Evolutionary conservation across 2,888 invertebrate species (phyloP), one percentile per base, ranked within the genome.

Genomic region (Drosophila meridiana): DNA sequence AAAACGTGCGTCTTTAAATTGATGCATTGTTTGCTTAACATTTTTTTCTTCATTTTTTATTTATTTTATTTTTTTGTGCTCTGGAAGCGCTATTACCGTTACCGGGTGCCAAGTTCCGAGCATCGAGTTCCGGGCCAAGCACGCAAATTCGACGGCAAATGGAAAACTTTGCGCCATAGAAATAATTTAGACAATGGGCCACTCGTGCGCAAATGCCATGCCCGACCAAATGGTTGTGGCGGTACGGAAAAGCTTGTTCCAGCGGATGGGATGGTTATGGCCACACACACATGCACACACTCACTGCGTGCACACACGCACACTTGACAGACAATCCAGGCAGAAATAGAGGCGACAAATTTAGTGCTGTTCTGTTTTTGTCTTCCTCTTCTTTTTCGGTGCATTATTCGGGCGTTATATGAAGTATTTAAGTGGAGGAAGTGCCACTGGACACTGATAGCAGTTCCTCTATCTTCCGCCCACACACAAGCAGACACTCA

Each of bases 101-200:
- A 40, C 26, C 73, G 50, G 53, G 38, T 47, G 59, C 36, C 69
- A 48, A 53, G 69, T 50, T 38, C 20, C 14, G 9, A 47, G 58
- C 47, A 14, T 6, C n/a, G 20, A 28, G 47, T 43, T 76, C 38
- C 59, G 58, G 61, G 38, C 57, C 52, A 67, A 55, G 48, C 59
- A 67, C 70, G 73, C 71, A 84, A 84, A 78, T 82, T 87, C 64
- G 55, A 65, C 78, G 61, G 65, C 47, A 66, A 83, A 87, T 73
- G 78, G 69, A 83, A 86, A 88, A 78, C 34, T 86, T 66, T 77
- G 40, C 58, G 65, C 79, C 73, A 76, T 81, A 68, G 76, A 88
- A 88, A 86, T 88, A 81, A 85, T 85, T 85, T 85, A 86, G 86
- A 85, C 85, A 88, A 85, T 88, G 88, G 79, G 50, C 79, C 83